A percentile compares a stretch with the other conserved stretches of the same genome.
phyloP scores from a whole-genome alignment of 2,797 vertebrate species.

The Coranthus polyacanthus region DNA sequence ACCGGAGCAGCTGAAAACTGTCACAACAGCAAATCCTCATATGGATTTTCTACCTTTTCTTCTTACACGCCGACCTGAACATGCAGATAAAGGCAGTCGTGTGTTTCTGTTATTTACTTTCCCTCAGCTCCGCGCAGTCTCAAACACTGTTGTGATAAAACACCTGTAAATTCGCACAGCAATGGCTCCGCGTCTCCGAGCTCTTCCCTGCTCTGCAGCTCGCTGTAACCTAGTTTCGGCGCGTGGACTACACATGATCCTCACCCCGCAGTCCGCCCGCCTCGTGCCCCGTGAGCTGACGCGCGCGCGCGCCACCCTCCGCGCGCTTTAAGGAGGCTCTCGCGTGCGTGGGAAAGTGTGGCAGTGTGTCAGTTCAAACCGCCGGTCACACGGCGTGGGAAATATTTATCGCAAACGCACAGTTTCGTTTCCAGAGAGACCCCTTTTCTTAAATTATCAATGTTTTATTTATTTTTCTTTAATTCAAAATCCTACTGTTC shows the following conservation, averaged over 20 bases:
- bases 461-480: background rate
- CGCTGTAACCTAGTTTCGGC: conserved; percentile 81
- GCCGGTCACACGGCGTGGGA: conserved; percentile 72
- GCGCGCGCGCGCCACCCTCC: conserved; percentile 59
- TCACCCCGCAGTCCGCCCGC: conserved; percentile 79
- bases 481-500: too few relatives aligned
- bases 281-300: conserved; percentile 78
- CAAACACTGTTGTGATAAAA: conserved; percentile 15
- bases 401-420: conserved; percentile 49
- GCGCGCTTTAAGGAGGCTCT: conserved; percentile 78
- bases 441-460: fast-evolving
- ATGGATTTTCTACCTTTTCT: conserved; percentile 45
- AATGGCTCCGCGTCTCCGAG: conserved; percentile 4
- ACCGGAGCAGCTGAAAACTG: conserved; percentile 66
- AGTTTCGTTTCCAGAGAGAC: background rate
- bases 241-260: conserved; percentile 89
- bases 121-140: conserved; percentile 1
- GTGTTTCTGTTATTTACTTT: background rate
- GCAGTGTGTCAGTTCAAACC: conserved; percentile 82
- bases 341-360: conserved; percentile 86
- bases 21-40: conserved; percentile 75
- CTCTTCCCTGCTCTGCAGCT: conserved; percentile 56
- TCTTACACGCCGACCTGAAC: conserved; percentile 1
- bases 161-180: conserved; percentile 10
- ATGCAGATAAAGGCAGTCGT: background rate